Evolutionary conservation across 2,888 invertebrate genomes (phyloP).

Genomic region (Aporophyla lueneburgensis): DNA sequence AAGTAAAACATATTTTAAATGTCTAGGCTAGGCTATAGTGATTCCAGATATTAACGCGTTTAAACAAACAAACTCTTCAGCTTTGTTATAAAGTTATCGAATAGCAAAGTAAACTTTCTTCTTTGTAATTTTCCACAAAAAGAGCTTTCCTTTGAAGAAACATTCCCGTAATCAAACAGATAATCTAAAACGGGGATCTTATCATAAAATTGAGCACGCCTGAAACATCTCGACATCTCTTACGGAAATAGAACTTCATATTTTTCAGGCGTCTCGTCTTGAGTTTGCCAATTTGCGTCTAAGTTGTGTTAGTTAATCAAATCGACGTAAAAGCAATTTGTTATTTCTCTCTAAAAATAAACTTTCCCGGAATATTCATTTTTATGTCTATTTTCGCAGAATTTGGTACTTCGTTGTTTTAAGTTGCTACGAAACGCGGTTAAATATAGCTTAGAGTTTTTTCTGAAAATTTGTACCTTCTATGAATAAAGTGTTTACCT

Average conservation of each 20-base stretch:
- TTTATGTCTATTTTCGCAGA: constrained; percentile 3
- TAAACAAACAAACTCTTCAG: no score
- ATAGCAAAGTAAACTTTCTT: background rate
- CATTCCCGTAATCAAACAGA: background rate
- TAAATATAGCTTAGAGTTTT: background rate
- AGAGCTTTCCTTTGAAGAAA: constrained; percentile 2
- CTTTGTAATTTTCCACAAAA: constrained; percentile 9
- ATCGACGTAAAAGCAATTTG: constrained; percentile 8
- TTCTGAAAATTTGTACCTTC: background rate
- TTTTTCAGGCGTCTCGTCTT: constrained; percentile 12
- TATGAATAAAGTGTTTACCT: background rate
- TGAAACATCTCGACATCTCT: constrained; percentile 13
- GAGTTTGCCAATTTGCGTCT: constrained; percentile 28
- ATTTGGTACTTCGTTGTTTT: background rate
- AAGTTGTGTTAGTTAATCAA: constrained; percentile 16
- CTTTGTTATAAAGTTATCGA: no score
- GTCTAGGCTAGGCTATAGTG: no score
- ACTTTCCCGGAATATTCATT: background rate
- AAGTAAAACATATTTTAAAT: no score
- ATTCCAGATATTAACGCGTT: no score
- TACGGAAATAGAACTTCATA: constrained; percentile 29
- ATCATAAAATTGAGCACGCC: constrained; percentile 42
- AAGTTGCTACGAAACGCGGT: background rate
- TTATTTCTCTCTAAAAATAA: constrained; percentile 21
- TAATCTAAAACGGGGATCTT: constrained; percentile 21